Evolutionary conservation across 1,140 invertebrate species (phyloP).

Genomic region (Penaeus chinensis): DNA sequence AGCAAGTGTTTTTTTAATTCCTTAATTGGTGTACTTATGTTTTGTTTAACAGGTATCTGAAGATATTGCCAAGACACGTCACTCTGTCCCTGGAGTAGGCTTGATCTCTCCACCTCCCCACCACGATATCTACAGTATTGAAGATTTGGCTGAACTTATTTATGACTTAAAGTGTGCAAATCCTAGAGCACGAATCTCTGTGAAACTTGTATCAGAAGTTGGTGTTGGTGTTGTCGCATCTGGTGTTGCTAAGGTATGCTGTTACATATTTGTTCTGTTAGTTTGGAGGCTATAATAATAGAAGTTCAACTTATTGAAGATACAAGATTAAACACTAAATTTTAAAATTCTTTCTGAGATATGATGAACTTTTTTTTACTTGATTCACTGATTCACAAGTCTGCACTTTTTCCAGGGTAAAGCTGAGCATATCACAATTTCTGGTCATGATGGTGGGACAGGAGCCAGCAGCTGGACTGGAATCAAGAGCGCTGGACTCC

Average conservation of each 20-base stretch:
- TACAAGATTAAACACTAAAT: not conserved
- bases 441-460: slow-evolving; percentile 98
- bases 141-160: slow-evolving; percentile 98
- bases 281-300: no score
- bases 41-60: slow-evolving; percentile 79
- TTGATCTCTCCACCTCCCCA: slow-evolving; percentile 98
- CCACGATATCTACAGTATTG: slow-evolving; percentile 99
- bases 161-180: slow-evolving; percentile 99
- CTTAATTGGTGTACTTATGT: not conserved
- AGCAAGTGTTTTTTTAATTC: not conserved
- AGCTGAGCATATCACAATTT: slow-evolving; percentile 98
- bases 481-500: slow-evolving; percentile 74
- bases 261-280: not conserved
- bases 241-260: slow-evolving; percentile 91
- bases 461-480: slow-evolving; percentile 98
- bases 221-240: slow-evolving; percentile 98
- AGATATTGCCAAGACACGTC: slow-evolving; percentile 94
- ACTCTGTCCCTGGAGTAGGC: slow-evolving; percentile 97
- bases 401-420: slow-evolving; percentile 78
- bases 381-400: not conserved
- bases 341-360: not conserved
- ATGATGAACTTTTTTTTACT: slow-evolving; percentile 29
- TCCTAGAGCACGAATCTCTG: slow-evolving; percentile 93
- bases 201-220: slow-evolving; percentile 98
- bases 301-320: no score